phyloP scores from a whole-genome alignment of 2,113 vertebrate species.

The Notiomystis cincta region DNA sequence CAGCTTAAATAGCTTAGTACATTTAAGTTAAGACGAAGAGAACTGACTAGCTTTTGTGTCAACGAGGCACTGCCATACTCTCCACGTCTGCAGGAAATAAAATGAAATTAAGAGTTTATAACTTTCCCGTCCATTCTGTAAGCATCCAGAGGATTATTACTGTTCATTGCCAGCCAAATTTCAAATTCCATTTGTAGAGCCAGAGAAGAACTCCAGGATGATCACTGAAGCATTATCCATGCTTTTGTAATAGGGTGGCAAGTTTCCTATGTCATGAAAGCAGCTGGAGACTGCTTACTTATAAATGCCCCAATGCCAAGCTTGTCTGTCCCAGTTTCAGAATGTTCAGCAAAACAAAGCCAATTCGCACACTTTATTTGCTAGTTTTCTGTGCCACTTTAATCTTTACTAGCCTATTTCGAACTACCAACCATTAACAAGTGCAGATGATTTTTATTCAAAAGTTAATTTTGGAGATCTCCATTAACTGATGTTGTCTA shows the following conservation, averaged over 20 bases:
- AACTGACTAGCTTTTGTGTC: not conserved
- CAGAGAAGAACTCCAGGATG: not conserved
- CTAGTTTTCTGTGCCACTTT: not conserved
- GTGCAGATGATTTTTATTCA: not conserved
- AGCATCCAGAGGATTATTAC: not conserved
- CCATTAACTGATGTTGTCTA: not conserved
- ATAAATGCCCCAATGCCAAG: constrained; percentile 23
- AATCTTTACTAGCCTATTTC: not conserved
- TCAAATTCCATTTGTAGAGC: constrained; percentile 16
- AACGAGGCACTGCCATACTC: not conserved
- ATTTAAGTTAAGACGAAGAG: not conserved
- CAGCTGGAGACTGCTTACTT: not conserved
- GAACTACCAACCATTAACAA: not conserved
- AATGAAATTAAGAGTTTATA: not conserved
- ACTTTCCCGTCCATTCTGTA: not conserved
- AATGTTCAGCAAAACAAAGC: not conserved
- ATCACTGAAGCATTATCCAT: constrained; percentile 16
- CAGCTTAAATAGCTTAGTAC: not conserved
- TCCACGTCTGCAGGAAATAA: not conserved
- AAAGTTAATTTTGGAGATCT: not conserved
- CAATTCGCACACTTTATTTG: not conserved
- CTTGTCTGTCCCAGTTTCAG: constrained; percentile 41
- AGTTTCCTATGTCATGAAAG: constrained; percentile 30
- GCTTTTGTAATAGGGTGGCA: constrained; percentile 10
- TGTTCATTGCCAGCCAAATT: not conserved